phyloP scores from a whole-genome alignment of 92 coral and sea anemone species.

The Heliopora coerulea region DNA sequence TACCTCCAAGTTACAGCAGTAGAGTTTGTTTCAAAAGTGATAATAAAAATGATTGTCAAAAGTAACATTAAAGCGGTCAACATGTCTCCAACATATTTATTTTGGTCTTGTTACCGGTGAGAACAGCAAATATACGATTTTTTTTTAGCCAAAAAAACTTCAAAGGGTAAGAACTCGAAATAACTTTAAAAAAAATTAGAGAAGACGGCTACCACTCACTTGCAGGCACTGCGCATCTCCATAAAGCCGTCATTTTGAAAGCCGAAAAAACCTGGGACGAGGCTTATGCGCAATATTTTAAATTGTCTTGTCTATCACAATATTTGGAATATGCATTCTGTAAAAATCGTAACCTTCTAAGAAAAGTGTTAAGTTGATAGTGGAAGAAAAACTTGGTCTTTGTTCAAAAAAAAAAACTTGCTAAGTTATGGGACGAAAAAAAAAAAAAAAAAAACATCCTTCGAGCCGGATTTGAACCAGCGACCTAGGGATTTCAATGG shows the following conservation, averaged over 20 bases:
- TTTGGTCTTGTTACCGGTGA: neutral
- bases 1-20: slow-evolving; percentile 1
- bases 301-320: neutral
- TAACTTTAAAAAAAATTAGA: too few relatives aligned
- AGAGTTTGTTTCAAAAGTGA: neutral
- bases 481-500: slow-evolving; percentile 59
- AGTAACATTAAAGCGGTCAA: neutral
- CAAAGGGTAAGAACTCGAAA: too few relatives aligned
- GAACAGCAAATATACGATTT: too few relatives aligned
- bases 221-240: neutral
- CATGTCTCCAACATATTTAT: neutral
- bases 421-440: too few relatives aligned
- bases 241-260: slow-evolving; percentile 1
- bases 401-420: too few relatives aligned
- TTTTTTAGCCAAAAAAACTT: too few relatives aligned
- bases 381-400: neutral
- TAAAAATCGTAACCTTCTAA: neutral
- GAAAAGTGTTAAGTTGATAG: neutral
- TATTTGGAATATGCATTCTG: neutral
- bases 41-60: neutral
- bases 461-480: slow-evolving; percentile 78
- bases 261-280: neutral
- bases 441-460: slow-evolving; percentile 45
- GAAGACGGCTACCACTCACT: neutral
- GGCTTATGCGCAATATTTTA: neutral